Evolutionary conservation across 30 jellyfish, hydroid and myxozoan genomes (phyloP), one percentile per base, ranked within the genome.

Genomic region (Rhopilema esculentum): DNA sequence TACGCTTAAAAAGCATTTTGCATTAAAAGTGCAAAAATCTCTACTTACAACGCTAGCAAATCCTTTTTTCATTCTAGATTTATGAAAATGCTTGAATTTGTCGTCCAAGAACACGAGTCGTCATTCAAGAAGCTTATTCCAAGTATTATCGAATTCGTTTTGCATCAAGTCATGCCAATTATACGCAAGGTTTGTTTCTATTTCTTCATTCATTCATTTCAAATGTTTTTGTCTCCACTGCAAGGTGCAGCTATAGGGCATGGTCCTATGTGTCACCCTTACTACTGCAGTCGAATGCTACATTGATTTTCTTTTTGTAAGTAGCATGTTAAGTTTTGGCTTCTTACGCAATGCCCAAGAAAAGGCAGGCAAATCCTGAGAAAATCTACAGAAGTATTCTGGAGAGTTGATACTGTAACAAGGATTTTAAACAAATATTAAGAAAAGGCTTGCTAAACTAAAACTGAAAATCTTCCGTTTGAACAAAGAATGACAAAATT

Each of bases 51-150:
- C 6, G 12, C 6, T 40, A 2, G 6, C 12, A 40, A 40, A 20
- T 52, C 6, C 63, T 57, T 25, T 49, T 16, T 80, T 75, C 23
- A 26, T 73, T 71, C 22, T 29, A 95, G 99, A 82, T 79, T 91
- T 72, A 40, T 96, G 88, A 91, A 96, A 76, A 91, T 96, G 95
- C 90, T 96, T 4, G 99, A 96, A 72, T 71, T 96, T 8, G 83
- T 96, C 30, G 99, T 96, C 26, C 99, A 96, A 84, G 99, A 96
- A 66, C 99, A 93, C 30, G 97, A 96, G 26, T 57, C 96, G 83
- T 86, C 99, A 1, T 96, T 96, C 92, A 96, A 96, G 83, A 86
- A 89, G 73, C 84, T 96, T 68, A 91, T 91, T 18, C 97, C 99
- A 15, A 86, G 87, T 25, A 77, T 91, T 74, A 80, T 96, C 18